Conservation (phyloP, 2,113 vertebrate species). For the Perognathus longimembris region DNA sequence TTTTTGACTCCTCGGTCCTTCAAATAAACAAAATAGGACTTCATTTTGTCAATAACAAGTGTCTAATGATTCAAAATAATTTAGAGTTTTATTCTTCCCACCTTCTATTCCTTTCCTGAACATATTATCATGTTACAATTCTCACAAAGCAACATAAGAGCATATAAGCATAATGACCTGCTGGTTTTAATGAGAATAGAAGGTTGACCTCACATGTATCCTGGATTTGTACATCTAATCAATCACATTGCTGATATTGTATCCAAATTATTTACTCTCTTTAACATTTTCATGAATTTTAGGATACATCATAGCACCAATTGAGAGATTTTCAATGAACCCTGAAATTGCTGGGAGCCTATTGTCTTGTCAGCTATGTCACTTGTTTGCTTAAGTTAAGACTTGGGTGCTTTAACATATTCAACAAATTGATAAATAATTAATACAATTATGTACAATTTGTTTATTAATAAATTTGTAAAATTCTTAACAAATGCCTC, state of each 20-base stretch:
- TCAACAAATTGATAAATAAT: too few species aligned
- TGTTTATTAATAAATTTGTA: too few species aligned
- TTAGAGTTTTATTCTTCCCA: too few species aligned
- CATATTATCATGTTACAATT: neutral
- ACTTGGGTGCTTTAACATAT: neutral
- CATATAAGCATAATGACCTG: neutral
- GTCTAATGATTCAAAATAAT: neutral
- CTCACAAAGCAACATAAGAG: neutral
- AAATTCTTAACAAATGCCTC: neutral
- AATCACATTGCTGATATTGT: neutral
- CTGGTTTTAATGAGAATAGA: neutral
- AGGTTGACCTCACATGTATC: neutral
- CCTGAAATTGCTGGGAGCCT: neutral
- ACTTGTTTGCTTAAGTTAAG: neutral
- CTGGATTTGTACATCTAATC: neutral
- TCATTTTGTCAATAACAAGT: neutral
- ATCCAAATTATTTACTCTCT: neutral
- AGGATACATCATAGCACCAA: neutral
- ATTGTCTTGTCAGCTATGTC: neutral
- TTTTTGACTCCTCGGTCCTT: constrained; percentile 12
- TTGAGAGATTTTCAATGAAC: neutral
- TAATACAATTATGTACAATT: too few species aligned
- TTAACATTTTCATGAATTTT: constrained; percentile 16
- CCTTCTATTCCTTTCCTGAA: neutral
- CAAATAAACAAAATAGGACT: neutral